Evolutionary conservation across 2,113 vertebrate species (phyloP).

Genomic region (Calcarius ornatus): DNA sequence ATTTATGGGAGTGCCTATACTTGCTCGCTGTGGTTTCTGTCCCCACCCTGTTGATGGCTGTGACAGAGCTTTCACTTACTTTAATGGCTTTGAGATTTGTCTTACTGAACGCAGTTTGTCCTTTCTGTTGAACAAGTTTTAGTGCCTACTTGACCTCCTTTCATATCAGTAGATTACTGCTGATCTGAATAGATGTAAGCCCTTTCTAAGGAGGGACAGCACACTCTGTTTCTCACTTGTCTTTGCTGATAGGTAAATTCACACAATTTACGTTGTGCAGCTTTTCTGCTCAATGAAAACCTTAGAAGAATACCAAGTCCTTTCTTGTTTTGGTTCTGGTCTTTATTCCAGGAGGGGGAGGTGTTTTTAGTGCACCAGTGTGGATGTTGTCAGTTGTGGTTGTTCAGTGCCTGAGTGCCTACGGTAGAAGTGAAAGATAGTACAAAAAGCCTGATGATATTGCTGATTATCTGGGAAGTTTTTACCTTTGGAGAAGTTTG

Average conservation of each 20-base stretch:
- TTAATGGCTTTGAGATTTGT: background rate
- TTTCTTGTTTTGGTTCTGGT: background rate
- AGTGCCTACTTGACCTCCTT: background rate
- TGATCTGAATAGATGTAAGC: background rate
- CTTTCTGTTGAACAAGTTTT: background rate
- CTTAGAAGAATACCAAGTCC: background rate
- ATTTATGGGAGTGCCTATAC: constrained; percentile 5
- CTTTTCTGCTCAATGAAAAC: background rate
- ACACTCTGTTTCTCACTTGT: fast-evolving
- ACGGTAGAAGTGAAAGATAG: background rate
- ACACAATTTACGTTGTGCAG: background rate
- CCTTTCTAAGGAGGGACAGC: background rate
- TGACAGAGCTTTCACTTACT: background rate
- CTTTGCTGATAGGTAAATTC: background rate
- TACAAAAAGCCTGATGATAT: background rate
- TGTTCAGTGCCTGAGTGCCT: background rate
- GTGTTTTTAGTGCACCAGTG: fast-evolving
- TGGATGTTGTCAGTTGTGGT: background rate
- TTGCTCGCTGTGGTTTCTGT: background rate
- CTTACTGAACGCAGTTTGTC: background rate
- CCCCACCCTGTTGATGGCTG: background rate
- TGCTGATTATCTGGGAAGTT: background rate
- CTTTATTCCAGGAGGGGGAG: background rate
- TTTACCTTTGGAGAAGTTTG: background rate
- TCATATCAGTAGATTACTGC: background rate